Conservation (phyloP, 2,797 vertebrate species). For the Neopelma chrysocephalum region DNA sequence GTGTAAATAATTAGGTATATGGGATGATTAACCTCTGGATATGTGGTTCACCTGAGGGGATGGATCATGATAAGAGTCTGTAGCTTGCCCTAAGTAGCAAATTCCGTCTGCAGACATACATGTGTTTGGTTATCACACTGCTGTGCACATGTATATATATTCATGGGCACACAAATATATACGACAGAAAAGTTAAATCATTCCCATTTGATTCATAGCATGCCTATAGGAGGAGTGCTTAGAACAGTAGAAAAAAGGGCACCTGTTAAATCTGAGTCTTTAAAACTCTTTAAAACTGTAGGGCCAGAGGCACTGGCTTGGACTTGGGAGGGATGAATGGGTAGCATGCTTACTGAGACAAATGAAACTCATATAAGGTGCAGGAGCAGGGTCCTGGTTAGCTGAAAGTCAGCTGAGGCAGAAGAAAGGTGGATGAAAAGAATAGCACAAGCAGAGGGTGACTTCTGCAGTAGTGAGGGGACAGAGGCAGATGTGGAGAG, state of each 20-base stretch:
- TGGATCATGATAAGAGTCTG: not conserved
- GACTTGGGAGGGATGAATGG: not conserved
- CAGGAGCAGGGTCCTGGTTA: not conserved
- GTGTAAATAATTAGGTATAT: not conserved
- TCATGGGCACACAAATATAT: not conserved
- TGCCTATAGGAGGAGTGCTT: not conserved
- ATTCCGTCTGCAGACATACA: not conserved
- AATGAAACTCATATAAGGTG: not conserved
- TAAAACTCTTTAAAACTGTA: not conserved
- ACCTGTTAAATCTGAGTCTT: not conserved
- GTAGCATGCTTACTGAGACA: not conserved
- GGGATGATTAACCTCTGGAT: not conserved
- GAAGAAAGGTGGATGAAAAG: not conserved
- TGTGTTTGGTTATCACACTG: not conserved
- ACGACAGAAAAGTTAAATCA: not conserved
- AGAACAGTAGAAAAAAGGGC: not conserved
- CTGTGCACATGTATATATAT: not conserved
- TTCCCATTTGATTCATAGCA: not conserved
- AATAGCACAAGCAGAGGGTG: not conserved
- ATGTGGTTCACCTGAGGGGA: not conserved
- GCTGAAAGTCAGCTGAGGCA: not conserved
- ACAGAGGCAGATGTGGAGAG: not conserved
- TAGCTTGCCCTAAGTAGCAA: not conserved
- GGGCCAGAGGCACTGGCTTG: not conserved
- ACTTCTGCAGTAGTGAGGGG: not conserved